Evolutionary conservation across 2,888 invertebrate species (phyloP), one percentile per base, ranked within the genome.

Genomic region (Timema cristinae): DNA sequence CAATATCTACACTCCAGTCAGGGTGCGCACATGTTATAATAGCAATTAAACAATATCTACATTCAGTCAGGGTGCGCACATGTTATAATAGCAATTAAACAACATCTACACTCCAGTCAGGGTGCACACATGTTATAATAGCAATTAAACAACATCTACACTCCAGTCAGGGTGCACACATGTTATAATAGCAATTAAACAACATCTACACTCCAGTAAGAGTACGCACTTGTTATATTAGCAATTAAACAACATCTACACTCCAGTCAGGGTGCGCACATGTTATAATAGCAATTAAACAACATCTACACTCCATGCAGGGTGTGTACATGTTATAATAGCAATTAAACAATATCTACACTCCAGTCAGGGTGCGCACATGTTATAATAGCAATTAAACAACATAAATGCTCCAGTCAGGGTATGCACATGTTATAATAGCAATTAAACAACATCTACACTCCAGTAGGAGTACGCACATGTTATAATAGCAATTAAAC

Each of bases 51-150:
- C 50, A 89, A 88, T 47, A 86, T 94, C 76, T 90, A 89, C 79
- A 88, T 92, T 0, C 93, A 5, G 90, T 91, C 63, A 86, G 90
- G 79, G 89, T 89, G 78, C 66, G 72, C 32, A 32, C 32, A 32
- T 32, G 32, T 32, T 32, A 32, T 32, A 32, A 2, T 32, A 32
- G 1, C 32, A 32, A 32, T 32, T 32, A 32, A 32, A 32, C 50
- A 89, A 88, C 48, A 86, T 94, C 76, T 90, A 89, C 79, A 88
- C 92, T 0, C 93, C 94, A 5, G 90, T 91, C 63, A 86, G 90
- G 79, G 89, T 89, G 78, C 66, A 72, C 32, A 32, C 32, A 32
- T 32, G 32, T 32, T 32, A 32, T 32, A 32, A 2, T 32, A 32
- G 1, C 32, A 32, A 32, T 32, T 32, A 32, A 32, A 32, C 50